These are phyloP conservation scores for Channa striata DNA, from an alignment of 2,797 vertebrate species.

Conservation along the genomic window DNA sequence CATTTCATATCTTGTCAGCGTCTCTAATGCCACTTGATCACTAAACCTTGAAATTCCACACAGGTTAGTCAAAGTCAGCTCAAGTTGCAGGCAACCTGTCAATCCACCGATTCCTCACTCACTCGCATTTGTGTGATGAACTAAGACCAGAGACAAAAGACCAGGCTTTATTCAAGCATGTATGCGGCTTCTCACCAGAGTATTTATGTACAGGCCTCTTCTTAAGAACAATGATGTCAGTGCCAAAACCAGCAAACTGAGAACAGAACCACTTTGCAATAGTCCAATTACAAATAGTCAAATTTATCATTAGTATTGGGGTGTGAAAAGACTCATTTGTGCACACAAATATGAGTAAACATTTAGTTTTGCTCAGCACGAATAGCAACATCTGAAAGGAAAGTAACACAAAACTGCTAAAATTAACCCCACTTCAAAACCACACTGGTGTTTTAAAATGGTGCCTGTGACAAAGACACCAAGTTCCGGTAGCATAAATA, in stretches of 20 bases:
- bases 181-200: constrained; percentile 21
- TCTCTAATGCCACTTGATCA: constrained; percentile 41
- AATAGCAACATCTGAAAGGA: not conserved
- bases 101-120: constrained; percentile 42
- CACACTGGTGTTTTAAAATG: constrained; percentile 12
- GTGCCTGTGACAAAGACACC: constrained; percentile 3
- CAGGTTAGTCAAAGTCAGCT: constrained; percentile 54
- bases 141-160: constrained; percentile 52
- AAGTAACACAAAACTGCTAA: constrained; percentile 19
- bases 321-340: no score
- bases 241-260: no score
- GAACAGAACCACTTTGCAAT: no score
- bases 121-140: constrained; percentile 55
- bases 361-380: not conserved
- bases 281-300: no score
- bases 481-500: constrained; percentile 22
- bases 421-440: constrained; percentile 20
- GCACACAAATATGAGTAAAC: not conserved
- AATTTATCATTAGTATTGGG: no score
- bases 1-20: constrained; percentile 48
- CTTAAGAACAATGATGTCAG: constrained; percentile 22
- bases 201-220: constrained; percentile 42
- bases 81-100: constrained; percentile 50
- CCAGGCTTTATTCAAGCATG: constrained; percentile 27
- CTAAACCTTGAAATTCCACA: constrained; percentile 68